Evolutionary conservation across 1,140 invertebrate species (phyloP).

Genomic region (Panagrolaimus sp.): DNA sequence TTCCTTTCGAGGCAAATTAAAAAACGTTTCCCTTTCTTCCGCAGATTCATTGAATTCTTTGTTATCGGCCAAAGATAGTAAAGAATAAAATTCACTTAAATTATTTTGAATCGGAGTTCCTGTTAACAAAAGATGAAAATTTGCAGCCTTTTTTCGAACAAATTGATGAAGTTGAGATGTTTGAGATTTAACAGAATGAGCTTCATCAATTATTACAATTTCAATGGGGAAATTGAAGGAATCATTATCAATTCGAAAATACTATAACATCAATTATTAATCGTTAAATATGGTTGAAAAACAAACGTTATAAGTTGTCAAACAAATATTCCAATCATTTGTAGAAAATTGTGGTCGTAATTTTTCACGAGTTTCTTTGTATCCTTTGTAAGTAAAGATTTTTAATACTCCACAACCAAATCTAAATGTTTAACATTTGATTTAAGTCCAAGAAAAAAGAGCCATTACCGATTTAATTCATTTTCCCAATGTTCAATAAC

Average conservation of each 20-base stretch:
- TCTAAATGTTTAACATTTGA: conserved; percentile 20
- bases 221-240: conserved; percentile 23
- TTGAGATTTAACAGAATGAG: conserved; percentile 31
- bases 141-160: conserved; percentile 44
- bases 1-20: not conserved
- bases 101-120: conserved; percentile 77
- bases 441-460: conserved; percentile 44
- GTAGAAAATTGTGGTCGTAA: conserved; percentile 26
- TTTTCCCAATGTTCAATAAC: conserved; percentile 61
- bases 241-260: not conserved
- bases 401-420: conserved; percentile 27
- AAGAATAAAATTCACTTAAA: conserved; percentile 70
- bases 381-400: conserved; percentile 55
- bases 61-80: conserved; percentile 67
- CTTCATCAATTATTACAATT: conserved; percentile 29
- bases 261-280: conserved; percentile 49
- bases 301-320: conserved; percentile 61
- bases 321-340: conserved; percentile 57
- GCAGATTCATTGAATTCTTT: not conserved
- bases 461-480: conserved; percentile 60
- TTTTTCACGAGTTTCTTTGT: conserved; percentile 57
- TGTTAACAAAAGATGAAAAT: conserved; percentile 65
- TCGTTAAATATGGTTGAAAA: not conserved
- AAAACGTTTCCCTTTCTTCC: not conserved
- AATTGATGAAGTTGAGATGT: conserved; percentile 37